Conservation (phyloP, 2,888 invertebrate species). For the Ceratothoa steindachneri region DNA sequence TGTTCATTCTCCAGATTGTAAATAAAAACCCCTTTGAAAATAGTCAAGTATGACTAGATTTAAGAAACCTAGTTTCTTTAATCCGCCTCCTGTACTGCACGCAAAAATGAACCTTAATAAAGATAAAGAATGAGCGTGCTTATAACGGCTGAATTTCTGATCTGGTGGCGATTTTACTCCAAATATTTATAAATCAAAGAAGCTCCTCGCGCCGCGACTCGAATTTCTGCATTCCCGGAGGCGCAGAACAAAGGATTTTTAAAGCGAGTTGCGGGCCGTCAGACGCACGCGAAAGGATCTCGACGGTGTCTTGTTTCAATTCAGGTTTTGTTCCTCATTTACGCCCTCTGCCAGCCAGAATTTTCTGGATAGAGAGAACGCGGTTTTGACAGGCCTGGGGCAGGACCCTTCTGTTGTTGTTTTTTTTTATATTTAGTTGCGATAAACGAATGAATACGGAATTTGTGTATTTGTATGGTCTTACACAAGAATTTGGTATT, state of each 20-base stretch:
- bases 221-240: background rate
- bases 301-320: background rate
- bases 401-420: background rate
- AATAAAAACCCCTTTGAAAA: too few relatives aligned
- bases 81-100: too few relatives aligned
- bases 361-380: background rate
- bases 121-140: too few relatives aligned
- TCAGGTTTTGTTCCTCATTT: background rate
- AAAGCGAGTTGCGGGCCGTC: background rate
- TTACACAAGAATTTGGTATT: background rate
- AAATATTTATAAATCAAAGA: too few relatives aligned
- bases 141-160: too few relatives aligned
- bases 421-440: background rate
- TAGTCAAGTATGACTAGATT: too few relatives aligned
- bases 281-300: background rate
- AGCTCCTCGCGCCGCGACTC: slow-evolving; percentile 1
- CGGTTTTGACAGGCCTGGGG: background rate
- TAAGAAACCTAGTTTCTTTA: too few relatives aligned
- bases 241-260: background rate
- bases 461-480: background rate
- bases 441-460: background rate
- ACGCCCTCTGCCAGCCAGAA: slow-evolving; percentile 2
- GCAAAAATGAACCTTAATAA: too few relatives aligned
- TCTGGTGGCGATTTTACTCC: too few relatives aligned
- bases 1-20: too few relatives aligned